Evolutionary conservation across 2,797 vertebrate species (phyloP), one percentile per base, ranked within the genome.

Genomic region (Furcifer pardalis): DNA sequence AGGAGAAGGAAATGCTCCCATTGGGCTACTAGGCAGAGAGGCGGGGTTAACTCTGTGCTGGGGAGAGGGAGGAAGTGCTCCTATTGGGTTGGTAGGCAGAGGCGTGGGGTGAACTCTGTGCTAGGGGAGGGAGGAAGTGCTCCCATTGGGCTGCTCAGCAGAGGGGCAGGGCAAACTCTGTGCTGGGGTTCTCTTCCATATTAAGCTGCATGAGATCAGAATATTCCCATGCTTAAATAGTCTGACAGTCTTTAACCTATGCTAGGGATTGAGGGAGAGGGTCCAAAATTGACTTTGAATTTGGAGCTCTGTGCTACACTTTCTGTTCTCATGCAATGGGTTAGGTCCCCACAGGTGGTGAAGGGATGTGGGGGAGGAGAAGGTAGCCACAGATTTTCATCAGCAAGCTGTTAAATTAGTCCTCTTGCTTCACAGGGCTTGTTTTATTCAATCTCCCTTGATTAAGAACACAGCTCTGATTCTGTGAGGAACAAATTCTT

Each of bases 401-500:
- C 91, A 91, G 88, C 46, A 7, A 89, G 88, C 93, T 92, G 93
- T 93, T 94, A 91, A 92, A 87, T 93, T 91, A 93, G 90, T 86
- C 74, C 65, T 86, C 88, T 83, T 91, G 93, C 92, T 95, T 94
- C 93, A 93, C 86, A 83, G 77, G 79, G 87, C 89, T 92, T 92
- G 87, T 85, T 92, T 91, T 92, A 93, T 95, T 92, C 93, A 91
- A 79, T 91, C 93, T 93, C 90, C 86, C 93, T 95, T 94, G 92
- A 93, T 92, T 92, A 94, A 93, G 94, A 95, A 93, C 94, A 90
- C 74, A 90, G 93, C 91, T 91, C 93, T 90, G 91, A 86, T 91
- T 95, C 91, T 89, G 89, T 84, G 93, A 91, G 89, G 94, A 95
- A 93, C 94, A 95, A 92, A 94, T 95, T 92, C 94, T 93, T 92